Base-by-base conservation (phyloP, 2,797 vertebrate species). In the Sitta carolinensis region DNA sequence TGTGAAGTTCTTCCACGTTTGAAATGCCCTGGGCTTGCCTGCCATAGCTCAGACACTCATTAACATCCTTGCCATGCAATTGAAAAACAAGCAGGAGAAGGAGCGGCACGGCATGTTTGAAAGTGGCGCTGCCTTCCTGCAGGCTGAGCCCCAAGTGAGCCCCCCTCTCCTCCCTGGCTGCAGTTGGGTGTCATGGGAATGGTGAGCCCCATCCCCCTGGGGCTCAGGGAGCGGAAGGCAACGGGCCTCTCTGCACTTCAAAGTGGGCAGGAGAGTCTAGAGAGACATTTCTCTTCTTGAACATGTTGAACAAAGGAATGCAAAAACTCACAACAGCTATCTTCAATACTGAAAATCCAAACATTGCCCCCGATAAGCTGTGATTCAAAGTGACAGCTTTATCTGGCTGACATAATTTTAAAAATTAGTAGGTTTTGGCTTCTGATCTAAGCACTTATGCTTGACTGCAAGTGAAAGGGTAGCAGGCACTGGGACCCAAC, bases 21-120 rank as follows among this genome's bases (percentile, higher is more conserved):
- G 91, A 91, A 96, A 94, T 76, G 96, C 96, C 96, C 91, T 96
- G 94, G 96, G 96, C 96, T 91, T 94, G 96, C 96, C 93, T 96
- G 93, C 94, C 87, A 1, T 94, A 89, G 87, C 93, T 96, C 91
- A 96, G 95, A 96, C 95, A 38, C 94, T 96, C 94, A 96, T 96
- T 96, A 96, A 81, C 93, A 96, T 95, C 96, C 87, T 94, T 3
- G 0, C 87, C 77, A 3, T 86, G 95, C 80, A 52, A 59, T 16
- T 86, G 85, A 84, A 93, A 95, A 95, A 50, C 93, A 94, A 94
- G 93, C 83, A 93, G 85, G 87, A 90, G 93, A 79, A 90, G 81
- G n/a, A 90, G 63, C 4, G 3, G 69, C 9, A 2, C 1, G 0
- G 32, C 34, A 6, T 0, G 13, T 90, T 91, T 93, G 76, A 87